Evolutionary conservation across 2,113 vertebrate genomes (phyloP).

Genomic region (Mionectes macconnelli): DNA sequence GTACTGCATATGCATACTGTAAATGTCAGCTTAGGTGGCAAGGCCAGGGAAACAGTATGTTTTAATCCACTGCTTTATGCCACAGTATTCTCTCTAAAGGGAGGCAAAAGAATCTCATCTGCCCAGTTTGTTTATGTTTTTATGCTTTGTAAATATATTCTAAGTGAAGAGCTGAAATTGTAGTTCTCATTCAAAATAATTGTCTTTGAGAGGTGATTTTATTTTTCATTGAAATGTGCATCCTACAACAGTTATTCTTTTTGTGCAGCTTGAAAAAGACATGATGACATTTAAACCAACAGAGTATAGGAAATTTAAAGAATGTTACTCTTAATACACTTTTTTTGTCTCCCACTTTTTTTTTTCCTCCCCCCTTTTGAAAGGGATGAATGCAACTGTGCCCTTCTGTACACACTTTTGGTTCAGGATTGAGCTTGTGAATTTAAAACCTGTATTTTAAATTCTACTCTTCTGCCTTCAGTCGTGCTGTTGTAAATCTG

Average conservation of each 20-base stretch:
- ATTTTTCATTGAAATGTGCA: neutral
- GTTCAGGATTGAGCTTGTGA: neutral
- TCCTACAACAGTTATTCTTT: neutral
- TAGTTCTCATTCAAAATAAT: neutral
- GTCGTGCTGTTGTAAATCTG: neutral
- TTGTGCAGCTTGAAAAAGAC: neutral
- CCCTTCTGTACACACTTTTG: neutral
- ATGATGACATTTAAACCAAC: neutral
- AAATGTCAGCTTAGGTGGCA: neutral
- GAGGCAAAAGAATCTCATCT: neutral
- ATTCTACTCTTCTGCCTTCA: neutral
- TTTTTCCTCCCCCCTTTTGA: neutral
- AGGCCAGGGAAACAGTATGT: neutral
- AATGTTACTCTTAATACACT: neutral
- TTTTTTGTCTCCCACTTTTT: accelerated
- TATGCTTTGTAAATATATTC: neutral
- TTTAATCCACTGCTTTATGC: neutral
- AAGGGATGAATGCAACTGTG: neutral
- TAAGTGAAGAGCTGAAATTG: neutral
- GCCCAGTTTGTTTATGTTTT: neutral
- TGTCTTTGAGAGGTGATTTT: neutral
- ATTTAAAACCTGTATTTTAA: neutral
- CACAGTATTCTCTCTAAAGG: neutral
- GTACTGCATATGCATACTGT: neutral
- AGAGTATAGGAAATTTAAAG: neutral